Percentiles rank a stretch among this genome's conserved stretches.
These are phyloP conservation scores for Horisme vitalbata DNA, from an alignment of 2,888 invertebrate species.

Conservation along the genomic window DNA sequence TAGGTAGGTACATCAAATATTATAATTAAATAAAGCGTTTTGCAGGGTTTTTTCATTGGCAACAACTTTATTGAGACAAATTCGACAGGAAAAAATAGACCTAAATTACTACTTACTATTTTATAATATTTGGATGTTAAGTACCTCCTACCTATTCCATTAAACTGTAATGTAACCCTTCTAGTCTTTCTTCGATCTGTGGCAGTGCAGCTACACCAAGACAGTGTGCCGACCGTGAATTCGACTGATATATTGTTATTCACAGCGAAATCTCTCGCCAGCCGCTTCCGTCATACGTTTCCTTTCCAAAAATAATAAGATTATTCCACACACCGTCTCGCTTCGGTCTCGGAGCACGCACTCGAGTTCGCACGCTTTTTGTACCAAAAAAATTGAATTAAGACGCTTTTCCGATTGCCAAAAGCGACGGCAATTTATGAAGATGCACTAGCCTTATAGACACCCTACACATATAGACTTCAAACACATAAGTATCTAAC, in stretches of 20 bases:
- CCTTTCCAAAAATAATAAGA: conserved; percentile 66
- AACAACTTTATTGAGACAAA: too few species aligned
- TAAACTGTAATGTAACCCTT: too few species aligned
- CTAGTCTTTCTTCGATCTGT: conserved; percentile 8
- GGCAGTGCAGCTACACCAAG: conserved; percentile 15
- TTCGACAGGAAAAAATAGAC: too few species aligned
- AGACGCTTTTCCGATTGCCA: too few species aligned
- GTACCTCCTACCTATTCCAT: too few species aligned
- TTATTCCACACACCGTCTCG: conserved; percentile 61
- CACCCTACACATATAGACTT: too few species aligned
- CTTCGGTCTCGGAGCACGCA: conserved; percentile 26
- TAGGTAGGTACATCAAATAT: not conserved
- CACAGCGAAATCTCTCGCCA: conserved; percentile 65
- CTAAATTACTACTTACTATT: too few species aligned
- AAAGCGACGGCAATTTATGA: too few species aligned
- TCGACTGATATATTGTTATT: conserved; percentile 62
- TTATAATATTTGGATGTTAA: too few species aligned
- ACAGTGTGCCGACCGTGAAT: conserved; percentile 59
- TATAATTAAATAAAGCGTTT: too few species aligned
- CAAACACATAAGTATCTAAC: too few species aligned
- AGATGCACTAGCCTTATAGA: too few species aligned
- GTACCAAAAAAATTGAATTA: not conserved
- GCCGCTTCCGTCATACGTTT: conserved; percentile 64
- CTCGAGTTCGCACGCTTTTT: conserved; percentile 45
- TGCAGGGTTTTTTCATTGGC: conserved; percentile 3